Evolutionary conservation across 2,113 vertebrate species (phyloP), one percentile per base, ranked within the genome.

Genomic region (Ophiodon elongatus): DNA sequence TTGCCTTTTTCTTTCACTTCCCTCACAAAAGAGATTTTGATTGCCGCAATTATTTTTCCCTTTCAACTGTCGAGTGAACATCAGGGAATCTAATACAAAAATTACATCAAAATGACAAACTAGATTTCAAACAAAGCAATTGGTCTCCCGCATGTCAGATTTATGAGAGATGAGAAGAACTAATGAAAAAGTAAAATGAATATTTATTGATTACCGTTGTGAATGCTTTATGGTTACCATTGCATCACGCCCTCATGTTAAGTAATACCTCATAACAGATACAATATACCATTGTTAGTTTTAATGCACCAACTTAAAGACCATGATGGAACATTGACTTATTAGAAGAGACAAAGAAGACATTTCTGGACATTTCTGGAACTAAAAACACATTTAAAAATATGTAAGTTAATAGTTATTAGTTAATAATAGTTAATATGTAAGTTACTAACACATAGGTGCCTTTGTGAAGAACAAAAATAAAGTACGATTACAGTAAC

Each of bases 401-500:
- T 39, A n/a, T n/a, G n/a, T n/a, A n/a, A n/a, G n/a, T n/a, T n/a
- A n/a, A n/a, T n/a, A n/a, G n/a, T n/a, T n/a, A n/a, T n/a, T n/a
- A n/a, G n/a, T n/a, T n/a, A n/a, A n/a, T n/a, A n/a, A n/a, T n/a
- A n/a, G n/a, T n/a, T 17, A 17, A 17, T 47, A 47, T 47, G 5
- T 17, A 47, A 17, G 43, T 45, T 17, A 15, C 14, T 15, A 47
- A 47, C 45, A 47, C 14, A 45, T 45, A 14, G 41, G 11, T 45
- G 43, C 14, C 14, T 45, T 15, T 45, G 43, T 15, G 37, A 39
- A 62, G 14, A 15, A 72, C 25, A 13, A 6, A 68, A 66, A 73
- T 25, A 73, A 80, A 63, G 43, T 7, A 19, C 19, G 27, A 33
- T 73, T 25, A 35, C 21, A 73, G 41, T 64, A 54, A 31, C 41